A percentile compares a stretch with the other conserved stretches of the same genome.
Evolutionary conservation across 1,140 invertebrate genomes (phyloP).

Genomic region (Melitaea cinxia): DNA sequence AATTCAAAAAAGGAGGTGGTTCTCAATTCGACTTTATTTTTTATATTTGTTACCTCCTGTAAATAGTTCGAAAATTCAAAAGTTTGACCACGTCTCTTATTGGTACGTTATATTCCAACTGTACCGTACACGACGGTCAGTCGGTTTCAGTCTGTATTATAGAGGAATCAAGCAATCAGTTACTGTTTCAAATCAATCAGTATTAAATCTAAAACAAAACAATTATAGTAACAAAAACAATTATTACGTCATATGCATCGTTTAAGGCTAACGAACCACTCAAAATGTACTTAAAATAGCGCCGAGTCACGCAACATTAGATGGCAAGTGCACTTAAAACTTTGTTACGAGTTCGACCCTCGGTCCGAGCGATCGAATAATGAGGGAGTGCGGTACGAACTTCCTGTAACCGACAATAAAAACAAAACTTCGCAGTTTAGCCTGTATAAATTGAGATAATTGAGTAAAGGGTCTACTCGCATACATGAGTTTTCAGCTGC

Average conservation of each 20-base stretch:
- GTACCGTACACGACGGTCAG: too few species aligned
- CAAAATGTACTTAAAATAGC: constrained; percentile 4
- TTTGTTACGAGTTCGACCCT: constrained; percentile 17
- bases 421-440: constrained; percentile 1
- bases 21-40: too few species aligned
- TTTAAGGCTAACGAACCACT: not conserved
- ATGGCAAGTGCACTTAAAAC: constrained; percentile 23
- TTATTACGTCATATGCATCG: not conserved
- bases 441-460: not conserved
- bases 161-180: too few species aligned
- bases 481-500: too few species aligned
- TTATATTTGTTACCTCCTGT: too few species aligned
- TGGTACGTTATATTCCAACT: too few species aligned
- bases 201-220: not conserved
- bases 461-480: not conserved
- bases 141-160: too few species aligned
- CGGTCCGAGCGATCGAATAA: constrained; percentile 16
- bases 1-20: too few species aligned
- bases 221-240: not conserved
- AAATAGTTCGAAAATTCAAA: too few species aligned
- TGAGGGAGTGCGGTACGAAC: constrained; percentile 14
- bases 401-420: constrained; percentile 10
- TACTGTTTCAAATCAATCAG: too few species aligned
- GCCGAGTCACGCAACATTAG: constrained; percentile 26
- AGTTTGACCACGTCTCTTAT: too few species aligned